Evolutionary conservation across 2,888 invertebrate species (phyloP), one percentile per base, ranked within the genome.

Genomic region (Zygaena filipendulae): DNA sequence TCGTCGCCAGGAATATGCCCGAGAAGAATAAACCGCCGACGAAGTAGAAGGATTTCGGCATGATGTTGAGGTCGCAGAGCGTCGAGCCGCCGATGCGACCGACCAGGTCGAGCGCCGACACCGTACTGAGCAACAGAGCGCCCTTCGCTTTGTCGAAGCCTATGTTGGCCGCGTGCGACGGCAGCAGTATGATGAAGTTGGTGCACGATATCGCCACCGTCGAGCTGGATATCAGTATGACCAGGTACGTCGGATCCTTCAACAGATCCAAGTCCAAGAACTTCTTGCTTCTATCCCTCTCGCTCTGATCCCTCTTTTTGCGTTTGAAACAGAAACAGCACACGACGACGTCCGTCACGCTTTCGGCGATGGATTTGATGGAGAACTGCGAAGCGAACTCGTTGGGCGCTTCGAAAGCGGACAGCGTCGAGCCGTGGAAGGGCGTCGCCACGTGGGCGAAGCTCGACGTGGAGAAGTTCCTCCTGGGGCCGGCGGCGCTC

Each of bases 181-280:
- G 92, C 39, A 93, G 66, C 2, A 92, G 54, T 20, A 93, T 92
- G n/a, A 92, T 88, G 45, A 93, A 92, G 58, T 93, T 93, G 0
- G 92, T 92, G 42, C 92, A 92, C 14, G 92, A 90, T 33, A 93
- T 90, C 3, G 92, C 93, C 23, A 91, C 92, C 0, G 92, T 91
- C 23, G 90, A 91, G 47, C 91, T 91, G 0, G 92, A 92, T 33
- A 92, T 83, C 4, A 93, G 59, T 28, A 93, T 91, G 0, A 93
- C 86, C 28, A 92, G 72, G 48, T 92, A 93, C 11, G 90, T 79
- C 0, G 92, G 91, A 53, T 93, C 91, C 34, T 70, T 83, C 0
- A 93, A 58, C 1, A 93, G 64, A 1, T 83, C 81, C 2, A 89
- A 52, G 47, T 92, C 92, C 43, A 92, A 90, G 49, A 91, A 88